phyloP scores from a whole-genome alignment of 2,113 vertebrate species.

The Protobothrops mucrosquamatus region DNA sequence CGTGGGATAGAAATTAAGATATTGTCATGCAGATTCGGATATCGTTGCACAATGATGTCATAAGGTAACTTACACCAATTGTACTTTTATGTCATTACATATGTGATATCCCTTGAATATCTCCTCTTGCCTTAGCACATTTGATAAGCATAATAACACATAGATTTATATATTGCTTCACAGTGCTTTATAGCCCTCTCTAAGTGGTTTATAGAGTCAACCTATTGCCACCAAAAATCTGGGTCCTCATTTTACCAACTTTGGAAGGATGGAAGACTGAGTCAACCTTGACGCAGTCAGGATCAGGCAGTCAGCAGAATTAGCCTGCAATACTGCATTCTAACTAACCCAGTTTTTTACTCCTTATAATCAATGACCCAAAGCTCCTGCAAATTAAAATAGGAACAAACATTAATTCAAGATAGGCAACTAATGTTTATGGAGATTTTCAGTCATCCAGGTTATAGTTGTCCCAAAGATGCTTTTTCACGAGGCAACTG shows the following conservation, averaged over 20 bases:
- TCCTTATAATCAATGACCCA: not conserved
- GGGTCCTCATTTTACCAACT: not conserved
- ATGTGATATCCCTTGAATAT: not conserved
- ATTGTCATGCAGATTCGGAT: not conserved
- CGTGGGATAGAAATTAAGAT: not conserved
- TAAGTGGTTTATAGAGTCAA: not conserved
- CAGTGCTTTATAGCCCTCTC: not conserved
- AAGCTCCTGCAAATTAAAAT: not conserved
- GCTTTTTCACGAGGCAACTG: too few relatives aligned
- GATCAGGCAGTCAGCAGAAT: not conserved
- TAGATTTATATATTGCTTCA: not conserved
- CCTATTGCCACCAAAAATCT: not conserved
- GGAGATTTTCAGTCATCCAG: too few relatives aligned
- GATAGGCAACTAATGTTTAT: not conserved
- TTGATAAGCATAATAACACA: not conserved
- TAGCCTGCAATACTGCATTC: not conserved
- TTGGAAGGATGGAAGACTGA: not conserved
- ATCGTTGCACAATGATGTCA: not conserved
- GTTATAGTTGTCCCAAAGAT: too few relatives aligned
- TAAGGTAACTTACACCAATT: not conserved
- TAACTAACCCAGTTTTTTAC: not conserved
- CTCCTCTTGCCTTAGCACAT: not conserved
- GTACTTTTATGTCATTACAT: not conserved
- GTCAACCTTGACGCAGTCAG: not conserved
- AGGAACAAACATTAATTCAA: not conserved